Evolutionary conservation across 2,888 invertebrate genomes (phyloP), one percentile per base, ranked within the genome.

Genomic region (Bembecia ichneumoniformis): DNA sequence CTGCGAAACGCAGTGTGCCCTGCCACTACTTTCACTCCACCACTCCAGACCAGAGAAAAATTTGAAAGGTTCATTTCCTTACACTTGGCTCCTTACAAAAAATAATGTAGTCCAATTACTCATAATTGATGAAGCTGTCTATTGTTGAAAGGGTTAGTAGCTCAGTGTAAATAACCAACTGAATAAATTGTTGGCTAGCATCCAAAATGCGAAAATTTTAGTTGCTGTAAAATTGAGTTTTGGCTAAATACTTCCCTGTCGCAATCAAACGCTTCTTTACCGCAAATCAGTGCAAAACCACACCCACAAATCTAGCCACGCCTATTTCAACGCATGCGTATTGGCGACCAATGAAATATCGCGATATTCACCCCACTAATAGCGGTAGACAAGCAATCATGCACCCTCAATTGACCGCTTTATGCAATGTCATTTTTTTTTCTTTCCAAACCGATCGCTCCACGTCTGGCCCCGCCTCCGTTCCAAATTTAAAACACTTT

Each of bases 231-330:
- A 40, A 40, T 40, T 40, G 14, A 40, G 40, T 40, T 2, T 40
- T 11, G 3, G 14, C 44, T 47, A 15, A 71, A 58, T 57, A 60
- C 80, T 54, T 50, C 55, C 63, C 84, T 81, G 82, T 47, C 55
- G 70, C 82, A 83, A 83, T 84, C 81, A 83, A 82, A 82, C 77
- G 77, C 77, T 77, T 73, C 11, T 59, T 52, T 60, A 84, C 86
- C 86, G 83, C 86, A 87, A 86, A 87, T 87, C 86, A 84, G 80
- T 64, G 78, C 68, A 57, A 70, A 68, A 80, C 79, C 82, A 82
- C 83, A 77, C 83, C 83, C 80, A 71, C 75, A 61, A 77, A 77
- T 73, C 72, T 68, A 72, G 71, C 72, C 66, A 68, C 84, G 81
- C 86, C 75, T 52, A 36, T 43, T 51, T 40, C 50, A 55, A 58